Evolutionary conservation across 2,797 vertebrate species (phyloP).

Genomic region (Pachyuromys duprasi): DNA sequence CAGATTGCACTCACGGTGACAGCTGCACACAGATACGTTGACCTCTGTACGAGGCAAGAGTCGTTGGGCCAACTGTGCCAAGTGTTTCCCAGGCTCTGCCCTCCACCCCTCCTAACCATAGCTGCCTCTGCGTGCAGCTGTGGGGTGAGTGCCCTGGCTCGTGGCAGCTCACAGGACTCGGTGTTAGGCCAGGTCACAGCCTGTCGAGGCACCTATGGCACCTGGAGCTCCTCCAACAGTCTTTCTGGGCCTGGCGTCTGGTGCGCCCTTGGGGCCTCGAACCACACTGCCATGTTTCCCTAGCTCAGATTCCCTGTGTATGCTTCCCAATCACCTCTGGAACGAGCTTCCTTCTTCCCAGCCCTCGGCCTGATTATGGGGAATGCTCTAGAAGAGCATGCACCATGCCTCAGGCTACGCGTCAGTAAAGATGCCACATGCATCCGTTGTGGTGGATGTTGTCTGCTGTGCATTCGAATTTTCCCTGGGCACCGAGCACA

Average conservation of each 20-base stretch:
- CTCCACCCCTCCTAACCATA: accelerated
- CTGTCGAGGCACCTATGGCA: not conserved
- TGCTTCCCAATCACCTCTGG: not conserved
- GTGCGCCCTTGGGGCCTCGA: not conserved
- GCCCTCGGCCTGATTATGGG: not conserved
- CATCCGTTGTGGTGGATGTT: not conserved
- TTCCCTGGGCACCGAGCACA: not conserved
- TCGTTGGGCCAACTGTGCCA: not conserved
- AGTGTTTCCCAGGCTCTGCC: not conserved
- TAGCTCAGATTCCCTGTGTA: not conserved
- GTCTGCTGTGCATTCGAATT: not conserved
- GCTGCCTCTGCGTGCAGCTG: not conserved
- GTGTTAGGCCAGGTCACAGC: not conserved
- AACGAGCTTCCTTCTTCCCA: not conserved
- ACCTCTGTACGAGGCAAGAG: not conserved
- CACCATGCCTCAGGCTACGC: no score
- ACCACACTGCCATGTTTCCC: not conserved
- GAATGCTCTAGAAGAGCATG: not conserved
- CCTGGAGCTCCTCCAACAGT: not conserved
- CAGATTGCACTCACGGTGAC: no score
- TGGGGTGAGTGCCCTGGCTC: not conserved
- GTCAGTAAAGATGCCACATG: no score
- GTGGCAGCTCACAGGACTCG: not conserved
- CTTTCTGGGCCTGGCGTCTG: not conserved
- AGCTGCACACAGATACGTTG: accelerated